A percentile compares a stretch with the other conserved stretches of the same genome.
Conservation (phyloP, 2,113 vertebrate species). For the cat (Felis catus) region F.catus_Fca126_mat1.0 CM031416.1:29933501-29934000, state of each 20-base stretch:
- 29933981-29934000: fast-evolving
- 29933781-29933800: neutral
- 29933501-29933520: neutral
- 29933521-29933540: conserved; percentile 62
- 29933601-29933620: neutral
- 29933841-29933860: no score
- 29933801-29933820: neutral
- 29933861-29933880: fast-evolving
- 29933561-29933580: neutral
- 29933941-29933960: neutral
- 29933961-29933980: neutral
- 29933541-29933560: conserved; percentile 47
- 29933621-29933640: conserved; percentile 39
- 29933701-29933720: fast-evolving
- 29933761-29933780: neutral
- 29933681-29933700: neutral
- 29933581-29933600: neutral
- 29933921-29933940: neutral
- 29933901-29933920: fast-evolving
- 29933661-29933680: neutral
- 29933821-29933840: no score
- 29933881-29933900: fast-evolving
- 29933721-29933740: neutral
- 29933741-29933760: neutral
- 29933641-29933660: neutral